phyloP scores from a whole-genome alignment of 2,113 vertebrate genomes.

The Opisthocomus hoazin region DNA sequence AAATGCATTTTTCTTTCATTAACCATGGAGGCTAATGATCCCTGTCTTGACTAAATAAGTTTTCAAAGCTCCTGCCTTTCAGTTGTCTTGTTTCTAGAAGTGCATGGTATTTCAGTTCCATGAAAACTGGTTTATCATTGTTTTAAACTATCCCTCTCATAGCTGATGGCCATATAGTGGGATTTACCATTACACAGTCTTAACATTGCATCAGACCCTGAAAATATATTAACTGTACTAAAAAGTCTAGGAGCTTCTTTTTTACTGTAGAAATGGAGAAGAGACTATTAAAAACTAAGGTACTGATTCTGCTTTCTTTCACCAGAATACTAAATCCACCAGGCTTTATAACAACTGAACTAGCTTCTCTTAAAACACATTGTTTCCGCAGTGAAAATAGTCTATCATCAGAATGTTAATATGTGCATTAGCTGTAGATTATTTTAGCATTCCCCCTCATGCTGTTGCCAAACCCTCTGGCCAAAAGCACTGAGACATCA shows the following conservation, averaged over 20 bases:
- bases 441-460: not conserved
- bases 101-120: not conserved
- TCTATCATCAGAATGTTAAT: slow-evolving; percentile 8
- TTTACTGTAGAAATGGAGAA: not conserved
- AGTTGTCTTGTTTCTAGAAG: not conserved
- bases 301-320: not conserved
- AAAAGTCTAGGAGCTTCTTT: not conserved
- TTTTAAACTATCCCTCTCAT: not conserved
- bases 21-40: not conserved
- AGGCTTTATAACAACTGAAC: not conserved
- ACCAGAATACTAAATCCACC: not conserved
- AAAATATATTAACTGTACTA: not conserved
- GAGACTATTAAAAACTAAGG: not conserved
- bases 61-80: not conserved
- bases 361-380: not conserved
- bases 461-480: slow-evolving; percentile 15
- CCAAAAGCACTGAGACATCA: slow-evolving; percentile 34
- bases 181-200: not conserved
- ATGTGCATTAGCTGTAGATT: not conserved
- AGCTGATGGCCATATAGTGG: not conserved
- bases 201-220: not conserved
- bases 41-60: not conserved
- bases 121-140: not conserved
- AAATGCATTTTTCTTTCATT: not conserved
- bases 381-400: not conserved